Percentiles rank a stretch among this genome's conserved stretches.
Evolutionary conservation across 2,888 invertebrate genomes (phyloP).

Genomic region (Isoperla grammatica): DNA sequence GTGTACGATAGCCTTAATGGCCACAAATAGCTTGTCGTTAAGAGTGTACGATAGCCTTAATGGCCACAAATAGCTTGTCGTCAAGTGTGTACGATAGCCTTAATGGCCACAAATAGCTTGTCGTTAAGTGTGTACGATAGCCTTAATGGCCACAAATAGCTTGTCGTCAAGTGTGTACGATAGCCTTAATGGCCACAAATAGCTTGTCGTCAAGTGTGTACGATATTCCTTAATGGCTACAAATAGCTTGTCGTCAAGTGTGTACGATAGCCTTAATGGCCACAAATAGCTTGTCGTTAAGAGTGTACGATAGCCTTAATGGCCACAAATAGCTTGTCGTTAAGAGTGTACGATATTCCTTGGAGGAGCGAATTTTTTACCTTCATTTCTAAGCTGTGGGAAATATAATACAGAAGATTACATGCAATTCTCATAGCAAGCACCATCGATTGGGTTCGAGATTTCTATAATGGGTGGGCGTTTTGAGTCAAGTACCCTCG

Average conservation of each 20-base stretch:
- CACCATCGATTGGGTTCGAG: not conserved
- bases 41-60: not conserved
- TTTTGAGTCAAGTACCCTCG: too few relatives aligned
- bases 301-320: not conserved
- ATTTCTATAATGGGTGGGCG: not conserved
- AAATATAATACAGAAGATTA: slow-evolving; percentile 10
- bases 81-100: not conserved
- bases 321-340: not conserved
- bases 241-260: not conserved
- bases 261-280: not conserved
- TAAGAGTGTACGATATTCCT: not conserved
- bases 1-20: not conserved
- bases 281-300: not conserved
- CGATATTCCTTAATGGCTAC: not conserved
- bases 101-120: not conserved
- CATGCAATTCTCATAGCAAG: slow-evolving; percentile 14
- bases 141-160: not conserved
- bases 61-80: not conserved
- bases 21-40: not conserved
- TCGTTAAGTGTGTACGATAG: not conserved
- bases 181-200: not conserved
- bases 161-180: not conserved
- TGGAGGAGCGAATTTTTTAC: too few relatives aligned
- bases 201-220: not conserved
- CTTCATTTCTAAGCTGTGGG: not conserved